phyloP scores from a whole-genome alignment of 2,113 vertebrate genomes.

The Tachycineta bicolor region DNA sequence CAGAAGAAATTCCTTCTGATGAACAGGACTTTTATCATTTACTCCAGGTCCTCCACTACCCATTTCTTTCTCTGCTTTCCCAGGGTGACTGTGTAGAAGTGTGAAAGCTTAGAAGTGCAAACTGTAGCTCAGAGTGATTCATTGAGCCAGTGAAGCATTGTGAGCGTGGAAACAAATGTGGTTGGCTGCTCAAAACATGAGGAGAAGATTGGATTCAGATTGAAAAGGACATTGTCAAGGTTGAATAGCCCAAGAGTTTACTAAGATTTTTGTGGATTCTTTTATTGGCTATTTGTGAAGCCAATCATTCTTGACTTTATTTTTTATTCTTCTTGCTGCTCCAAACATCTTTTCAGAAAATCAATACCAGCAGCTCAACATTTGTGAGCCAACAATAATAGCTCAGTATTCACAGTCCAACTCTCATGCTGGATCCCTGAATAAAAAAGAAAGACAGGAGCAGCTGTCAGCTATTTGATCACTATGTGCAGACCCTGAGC shows the following conservation, averaged over 20 bases:
- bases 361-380: constrained; percentile 11
- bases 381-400: constrained; percentile 14
- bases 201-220: constrained; percentile 2
- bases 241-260: constrained; percentile 31
- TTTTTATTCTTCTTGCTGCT: constrained; percentile 40
- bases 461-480: background rate
- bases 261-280: constrained; percentile 14
- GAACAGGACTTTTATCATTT: background rate
- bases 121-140: background rate
- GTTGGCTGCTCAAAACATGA: background rate
- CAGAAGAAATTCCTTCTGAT: background rate
- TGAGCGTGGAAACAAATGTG: constrained; percentile 16
- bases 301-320: constrained; percentile 21
- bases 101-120: background rate
- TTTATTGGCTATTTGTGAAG: constrained; percentile 23
- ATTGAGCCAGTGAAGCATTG: background rate
- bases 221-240: constrained; percentile 39
- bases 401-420: background rate
- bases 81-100: background rate
- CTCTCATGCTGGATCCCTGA: background rate
- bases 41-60: background rate
- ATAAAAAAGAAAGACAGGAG: background rate
- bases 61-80: background rate
- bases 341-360: constrained; percentile 34
- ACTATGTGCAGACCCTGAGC: background rate